Conservation (phyloP, 2,888 invertebrate species). For the Archips xylosteana region DNA sequence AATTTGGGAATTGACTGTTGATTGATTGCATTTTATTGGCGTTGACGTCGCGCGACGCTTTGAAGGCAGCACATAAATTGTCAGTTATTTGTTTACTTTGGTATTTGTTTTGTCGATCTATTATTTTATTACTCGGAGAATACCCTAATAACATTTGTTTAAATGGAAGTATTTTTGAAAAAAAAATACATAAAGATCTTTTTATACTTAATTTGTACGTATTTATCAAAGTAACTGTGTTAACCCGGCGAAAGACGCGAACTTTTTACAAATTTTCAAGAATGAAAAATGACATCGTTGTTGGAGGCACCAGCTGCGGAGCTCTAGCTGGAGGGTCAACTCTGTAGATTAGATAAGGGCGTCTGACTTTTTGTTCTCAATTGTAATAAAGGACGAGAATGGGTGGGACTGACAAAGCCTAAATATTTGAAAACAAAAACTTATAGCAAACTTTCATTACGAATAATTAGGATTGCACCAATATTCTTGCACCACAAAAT, state of each 20-base stretch:
- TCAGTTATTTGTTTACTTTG: slow-evolving; percentile 22
- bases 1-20: slow-evolving; percentile 58
- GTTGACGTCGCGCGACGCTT: slow-evolving; percentile 30
- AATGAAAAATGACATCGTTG: slow-evolving; percentile 43
- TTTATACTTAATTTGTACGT: slow-evolving; percentile 25
- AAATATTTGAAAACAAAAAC: slow-evolving; percentile 18
- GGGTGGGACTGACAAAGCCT: slow-evolving; percentile 26
- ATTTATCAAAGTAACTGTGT: slow-evolving; percentile 33
- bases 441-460: neutral
- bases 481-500: neutral
- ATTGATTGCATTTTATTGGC: slow-evolving; percentile 48
- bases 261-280: slow-evolving; percentile 44
- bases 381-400: slow-evolving; percentile 56
- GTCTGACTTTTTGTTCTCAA: slow-evolving; percentile 54
- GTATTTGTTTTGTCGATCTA: slow-evolving; percentile 2
- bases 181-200: neutral
- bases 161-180: neutral
- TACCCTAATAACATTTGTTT: neutral
- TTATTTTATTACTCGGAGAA: neutral
- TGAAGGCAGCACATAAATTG: slow-evolving; percentile 10
- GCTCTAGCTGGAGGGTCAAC: slow-evolving; percentile 44
- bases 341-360: slow-evolving; percentile 48
- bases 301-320: slow-evolving; percentile 48
- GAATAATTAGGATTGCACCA: neutral
- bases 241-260: slow-evolving; percentile 22